A percentile compares a stretch with the other conserved stretches of the same genome.
phyloP scores from a whole-genome alignment of 2,113 vertebrate genomes.

The Myotis lucifugus region DNA sequence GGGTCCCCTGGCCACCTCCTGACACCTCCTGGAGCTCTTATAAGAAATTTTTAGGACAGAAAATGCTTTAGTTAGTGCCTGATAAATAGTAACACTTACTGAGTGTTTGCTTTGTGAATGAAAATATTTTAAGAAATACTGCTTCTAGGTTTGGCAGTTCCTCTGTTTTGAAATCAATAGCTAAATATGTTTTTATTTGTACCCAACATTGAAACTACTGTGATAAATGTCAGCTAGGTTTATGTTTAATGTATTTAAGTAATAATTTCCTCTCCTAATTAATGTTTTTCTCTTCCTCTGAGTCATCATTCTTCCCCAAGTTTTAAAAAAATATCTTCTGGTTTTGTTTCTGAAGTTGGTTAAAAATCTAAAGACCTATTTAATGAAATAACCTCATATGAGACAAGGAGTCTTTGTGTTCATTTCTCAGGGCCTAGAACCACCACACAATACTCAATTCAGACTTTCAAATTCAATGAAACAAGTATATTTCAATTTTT shows the following conservation, averaged over 20 bases:
- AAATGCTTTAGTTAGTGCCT: not conserved
- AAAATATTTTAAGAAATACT: slow-evolving; percentile 29
- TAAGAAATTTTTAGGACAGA: not conserved
- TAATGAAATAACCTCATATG: not conserved
- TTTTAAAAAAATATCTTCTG: not conserved
- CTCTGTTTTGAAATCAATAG: slow-evolving; percentile 24
- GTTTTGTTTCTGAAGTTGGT: slow-evolving; percentile 28
- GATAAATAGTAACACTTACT: not conserved
- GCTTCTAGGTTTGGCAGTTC: not conserved
- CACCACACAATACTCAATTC: not conserved
- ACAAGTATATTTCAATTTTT: not conserved
- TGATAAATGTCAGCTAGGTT: not conserved
- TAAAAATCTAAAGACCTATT: slow-evolving; percentile 28
- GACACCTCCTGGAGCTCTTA: not conserved
- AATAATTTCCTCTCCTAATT: not conserved
- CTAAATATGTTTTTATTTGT: slow-evolving; percentile 7
- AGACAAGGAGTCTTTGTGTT: not conserved
- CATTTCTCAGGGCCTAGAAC: not conserved
- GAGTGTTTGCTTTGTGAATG: not conserved
- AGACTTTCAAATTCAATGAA: not conserved
- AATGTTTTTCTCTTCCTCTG: not conserved
- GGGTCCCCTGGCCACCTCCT: not conserved
- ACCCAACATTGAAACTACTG: not conserved
- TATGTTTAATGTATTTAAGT: not conserved
- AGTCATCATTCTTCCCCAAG: not conserved